These are phyloP conservation scores for Hucho hucho DNA, from an alignment of 2,113 vertebrate species.

Conservation along the genomic window DNA sequence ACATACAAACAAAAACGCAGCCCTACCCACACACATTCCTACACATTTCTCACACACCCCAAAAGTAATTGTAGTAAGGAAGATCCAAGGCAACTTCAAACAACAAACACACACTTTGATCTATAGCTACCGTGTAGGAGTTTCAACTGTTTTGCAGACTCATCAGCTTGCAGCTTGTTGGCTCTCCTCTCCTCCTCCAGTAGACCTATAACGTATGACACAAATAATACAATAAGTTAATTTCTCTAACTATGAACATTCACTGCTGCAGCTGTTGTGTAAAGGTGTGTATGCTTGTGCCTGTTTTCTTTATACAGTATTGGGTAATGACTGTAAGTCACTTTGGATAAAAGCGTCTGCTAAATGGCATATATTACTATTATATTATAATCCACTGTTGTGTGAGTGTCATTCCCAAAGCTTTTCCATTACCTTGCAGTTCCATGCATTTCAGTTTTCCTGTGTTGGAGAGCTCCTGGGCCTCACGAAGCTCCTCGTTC, in stretches of 20 bases:
- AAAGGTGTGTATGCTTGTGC: not conserved
- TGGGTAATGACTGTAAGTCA: not conserved
- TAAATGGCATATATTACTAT: too few relatives aligned
- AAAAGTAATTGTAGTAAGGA: not conserved
- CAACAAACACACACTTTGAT: slow-evolving; percentile 2
- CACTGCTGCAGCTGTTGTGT: not conserved
- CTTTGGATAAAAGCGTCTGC: too few relatives aligned
- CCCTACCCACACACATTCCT: not conserved
- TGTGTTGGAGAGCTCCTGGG: slow-evolving; percentile 85
- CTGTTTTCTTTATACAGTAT: not conserved
- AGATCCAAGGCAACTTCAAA: not conserved
- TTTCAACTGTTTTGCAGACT: slow-evolving; percentile 90
- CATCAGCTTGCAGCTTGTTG: slow-evolving; percentile 84
- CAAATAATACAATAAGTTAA: not conserved
- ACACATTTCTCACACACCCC: not conserved
- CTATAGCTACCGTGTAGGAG: slow-evolving; percentile 82
- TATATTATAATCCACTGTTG: not conserved
- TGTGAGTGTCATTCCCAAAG: not conserved
- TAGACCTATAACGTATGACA: slow-evolving; percentile 69
- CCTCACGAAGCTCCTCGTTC: slow-evolving; percentile 87
- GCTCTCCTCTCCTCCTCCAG: slow-evolving; percentile 88
- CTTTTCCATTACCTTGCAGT: slow-evolving; percentile 84
- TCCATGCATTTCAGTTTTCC: slow-evolving; percentile 91
- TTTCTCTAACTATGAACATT: not conserved
- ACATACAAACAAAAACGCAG: not conserved